A percentile compares a stretch with the other conserved stretches of the same genome.
Evolutionary conservation across 2,888 invertebrate species (phyloP).

Genomic region (Synergus japonicus): DNA sequence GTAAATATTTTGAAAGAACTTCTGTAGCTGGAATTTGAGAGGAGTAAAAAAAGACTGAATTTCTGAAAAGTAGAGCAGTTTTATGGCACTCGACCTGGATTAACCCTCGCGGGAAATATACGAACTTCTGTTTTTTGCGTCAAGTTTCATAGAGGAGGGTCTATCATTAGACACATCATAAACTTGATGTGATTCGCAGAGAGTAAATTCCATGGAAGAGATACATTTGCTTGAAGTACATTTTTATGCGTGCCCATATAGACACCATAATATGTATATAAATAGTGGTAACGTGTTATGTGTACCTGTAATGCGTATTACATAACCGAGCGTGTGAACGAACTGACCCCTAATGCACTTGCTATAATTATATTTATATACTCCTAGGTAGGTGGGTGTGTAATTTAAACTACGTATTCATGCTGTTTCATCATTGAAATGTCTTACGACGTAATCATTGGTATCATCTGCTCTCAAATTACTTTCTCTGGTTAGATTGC

Average conservation of each 20-base stretch:
- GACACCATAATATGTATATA: slow-evolving; percentile 45
- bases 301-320: slow-evolving; percentile 16
- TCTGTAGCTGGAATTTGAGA: background rate
- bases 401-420: slow-evolving; percentile 37
- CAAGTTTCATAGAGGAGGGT: background rate
- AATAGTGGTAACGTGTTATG: slow-evolving; percentile 27
- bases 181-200: background rate
- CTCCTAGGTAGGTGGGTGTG: slow-evolving; percentile 48
- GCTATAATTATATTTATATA: slow-evolving; percentile 18
- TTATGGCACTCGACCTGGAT: slow-evolving; percentile 21
- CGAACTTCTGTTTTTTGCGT: slow-evolving; percentile 16
- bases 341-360: slow-evolving; percentile 63
- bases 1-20: background rate
- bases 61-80: slow-evolving; percentile 6
- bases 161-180: background rate
- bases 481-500: background rate
- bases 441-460: background rate
- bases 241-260: slow-evolving; percentile 27
- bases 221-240: background rate
- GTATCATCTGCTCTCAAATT: slow-evolving; percentile 2
- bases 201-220: background rate
- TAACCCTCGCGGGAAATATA: slow-evolving; percentile 43
- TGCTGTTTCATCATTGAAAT: slow-evolving; percentile 18
- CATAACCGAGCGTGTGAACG: slow-evolving; percentile 68
- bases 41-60: background rate